Evolutionary conservation across 2,113 vertebrate genomes (phyloP).

Genomic region (Asarcornis scutulata): DNA sequence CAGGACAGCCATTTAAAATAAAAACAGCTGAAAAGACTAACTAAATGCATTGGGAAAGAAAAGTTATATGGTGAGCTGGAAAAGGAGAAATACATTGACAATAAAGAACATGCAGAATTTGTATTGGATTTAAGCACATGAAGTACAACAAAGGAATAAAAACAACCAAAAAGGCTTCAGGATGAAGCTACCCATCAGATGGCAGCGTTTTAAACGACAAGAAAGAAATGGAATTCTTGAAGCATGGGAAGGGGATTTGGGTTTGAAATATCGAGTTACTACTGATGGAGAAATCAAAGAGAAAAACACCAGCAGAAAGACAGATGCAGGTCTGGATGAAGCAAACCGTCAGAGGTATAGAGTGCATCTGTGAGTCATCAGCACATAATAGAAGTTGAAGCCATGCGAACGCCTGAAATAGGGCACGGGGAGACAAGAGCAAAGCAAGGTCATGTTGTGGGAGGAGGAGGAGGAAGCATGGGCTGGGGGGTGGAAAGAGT

Average conservation of each 20-base stretch:
- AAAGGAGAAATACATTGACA: neutral
- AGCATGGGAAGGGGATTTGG: neutral
- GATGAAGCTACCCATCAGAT: neutral
- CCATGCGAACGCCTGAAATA: neutral
- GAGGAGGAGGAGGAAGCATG: neutral
- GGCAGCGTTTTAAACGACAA: neutral
- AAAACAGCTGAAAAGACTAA: neutral
- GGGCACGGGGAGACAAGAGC: neutral
- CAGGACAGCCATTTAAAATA: neutral
- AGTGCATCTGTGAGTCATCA: conserved; percentile 11
- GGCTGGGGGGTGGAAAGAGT: rapidly evolving
- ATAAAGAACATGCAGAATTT: neutral
- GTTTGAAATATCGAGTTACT: neutral
- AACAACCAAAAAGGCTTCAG: neutral
- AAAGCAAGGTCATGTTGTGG: neutral
- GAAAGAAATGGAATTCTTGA: neutral
- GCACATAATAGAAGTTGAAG: neutral
- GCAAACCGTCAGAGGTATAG: neutral
- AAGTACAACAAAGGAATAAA: neutral
- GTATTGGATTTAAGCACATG: neutral
- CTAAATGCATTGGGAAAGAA: neutral
- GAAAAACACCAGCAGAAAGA: neutral
- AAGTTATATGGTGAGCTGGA: neutral
- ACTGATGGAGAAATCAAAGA: neutral
- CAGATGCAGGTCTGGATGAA: neutral